phyloP scores from a whole-genome alignment of 2,797 vertebrate species.

The Pelodytes ibericus region DNA sequence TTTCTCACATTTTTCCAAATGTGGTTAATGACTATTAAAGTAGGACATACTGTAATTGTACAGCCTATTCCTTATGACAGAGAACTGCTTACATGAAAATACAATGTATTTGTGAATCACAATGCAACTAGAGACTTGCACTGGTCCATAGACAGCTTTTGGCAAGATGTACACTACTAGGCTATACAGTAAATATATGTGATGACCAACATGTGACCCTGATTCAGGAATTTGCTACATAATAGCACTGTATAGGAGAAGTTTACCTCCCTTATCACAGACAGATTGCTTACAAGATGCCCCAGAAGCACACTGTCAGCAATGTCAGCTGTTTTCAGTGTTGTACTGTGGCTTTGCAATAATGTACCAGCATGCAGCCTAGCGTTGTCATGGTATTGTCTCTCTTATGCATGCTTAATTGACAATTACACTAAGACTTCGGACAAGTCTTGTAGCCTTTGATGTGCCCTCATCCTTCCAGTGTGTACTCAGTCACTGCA shows the following conservation, averaged over 20 bases:
- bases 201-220: constrained; percentile 89
- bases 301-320: constrained; percentile 87
- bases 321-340: constrained; percentile 96
- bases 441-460: constrained; percentile 79
- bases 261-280: constrained; percentile 72
- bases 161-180: no score
- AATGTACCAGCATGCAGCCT: constrained; percentile 83
- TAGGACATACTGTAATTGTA: no score
- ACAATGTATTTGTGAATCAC: no score
- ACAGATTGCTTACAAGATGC: constrained; percentile 90
- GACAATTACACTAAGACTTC: constrained; percentile 93
- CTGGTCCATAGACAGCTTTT: no score
- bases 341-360: constrained; percentile 82
- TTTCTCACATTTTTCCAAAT: no score
- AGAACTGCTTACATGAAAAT: no score
- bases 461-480: constrained; percentile 84
- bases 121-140: no score
- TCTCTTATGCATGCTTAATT: constrained; percentile 96
- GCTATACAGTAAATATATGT: neutral
- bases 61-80: no score
- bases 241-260: constrained; percentile 68
- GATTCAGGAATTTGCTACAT: constrained; percentile 75
- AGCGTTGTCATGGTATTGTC: constrained; percentile 90
- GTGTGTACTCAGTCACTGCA: constrained; percentile 77
- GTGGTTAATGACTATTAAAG: no score